Conservation (phyloP, 2,113 vertebrate genomes). For the Pleuronectes platessa region DNA sequence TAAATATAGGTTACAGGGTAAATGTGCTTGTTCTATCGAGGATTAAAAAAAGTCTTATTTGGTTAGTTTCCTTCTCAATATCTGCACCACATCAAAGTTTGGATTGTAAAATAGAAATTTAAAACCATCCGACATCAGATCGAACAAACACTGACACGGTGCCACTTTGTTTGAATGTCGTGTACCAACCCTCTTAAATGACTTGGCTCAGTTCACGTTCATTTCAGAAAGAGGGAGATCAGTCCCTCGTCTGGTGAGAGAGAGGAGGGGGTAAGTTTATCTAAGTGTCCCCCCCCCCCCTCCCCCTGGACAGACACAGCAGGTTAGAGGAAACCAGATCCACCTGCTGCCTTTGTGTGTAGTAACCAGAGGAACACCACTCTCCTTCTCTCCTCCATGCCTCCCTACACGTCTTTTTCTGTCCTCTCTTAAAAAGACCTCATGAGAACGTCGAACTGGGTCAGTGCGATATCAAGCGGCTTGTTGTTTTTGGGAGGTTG, state of each 20-base stretch:
- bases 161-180: not conserved
- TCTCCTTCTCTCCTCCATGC: not conserved
- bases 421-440: slow-evolving; percentile 26
- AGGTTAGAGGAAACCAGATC: slow-evolving; percentile 66
- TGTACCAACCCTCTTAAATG: not conserved
- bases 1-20: not conserved
- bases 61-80: not conserved
- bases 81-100: not conserved
- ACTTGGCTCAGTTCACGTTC: not conserved
- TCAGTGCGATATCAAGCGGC: slow-evolving; percentile 36
- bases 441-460: slow-evolving; percentile 54
- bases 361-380: slow-evolving; percentile 65
- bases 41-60: not conserved
- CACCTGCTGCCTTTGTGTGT: slow-evolving; percentile 55
- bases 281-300: slow-evolving; percentile 3
- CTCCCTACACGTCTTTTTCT: not conserved
- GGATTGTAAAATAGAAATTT: not conserved
- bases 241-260: slow-evolving; percentile 17
- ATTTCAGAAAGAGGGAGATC: slow-evolving; percentile 12
- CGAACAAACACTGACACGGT: not conserved
- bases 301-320: slow-evolving; percentile 32
- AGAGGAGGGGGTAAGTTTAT: slow-evolving; percentile 31
- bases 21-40: not conserved
- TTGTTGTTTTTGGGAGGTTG: slow-evolving; percentile 39
- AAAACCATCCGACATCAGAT: not conserved